Base-by-base conservation (phyloP, 2,888 invertebrate genomes). In the Melikaiella ostensackeni region DNA sequence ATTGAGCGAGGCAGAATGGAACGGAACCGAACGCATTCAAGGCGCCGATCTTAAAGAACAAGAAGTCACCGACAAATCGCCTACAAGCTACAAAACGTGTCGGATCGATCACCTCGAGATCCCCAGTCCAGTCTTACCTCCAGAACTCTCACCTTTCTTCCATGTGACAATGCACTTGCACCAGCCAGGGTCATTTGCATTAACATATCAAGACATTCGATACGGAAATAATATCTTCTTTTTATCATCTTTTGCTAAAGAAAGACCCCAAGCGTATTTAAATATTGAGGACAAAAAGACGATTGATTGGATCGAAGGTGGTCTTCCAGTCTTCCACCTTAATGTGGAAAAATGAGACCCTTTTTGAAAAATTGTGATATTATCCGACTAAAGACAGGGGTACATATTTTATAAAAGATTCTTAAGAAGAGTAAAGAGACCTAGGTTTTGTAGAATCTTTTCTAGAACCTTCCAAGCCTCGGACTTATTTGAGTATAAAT, bases 1-100 rank as follows among this genome's bases (percentile, higher is more conserved):
- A 82, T 75, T 75, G 75, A 70, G 33, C 50, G 70, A 50, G 70
- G 21, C 50, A 81, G 81, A 84, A 84, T 81, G 77, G 75, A 63
- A 75, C 59, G 76, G 19, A 38, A 70, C 30, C 30, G 30, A 30
- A 30, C 73, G 27, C 75, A 78, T 81, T 74, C 61, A 70, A 77
- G 78, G 64, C 59, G 27, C 46, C 50, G 73, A 75, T 75, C 63
- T 70, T 50, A 16, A 42, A 78, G 63, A 81, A 77, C 19, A 70
- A 50, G 21, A 64, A 46, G 55, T 50, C 55, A 63, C 61, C 38
- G 62, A 30, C 27, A 42, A 27, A 8, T 57, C 19, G 62, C 16
- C 42, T 38, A 75, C 50, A 46, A 63, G 35, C 42, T 38, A 75
- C 50, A 46, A 63, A 55, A 64, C 64, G 75, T 62, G 35, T 63